phyloP scores from a whole-genome alignment of 1,140 invertebrate species.

The Caenorhabditis latens region DNA sequence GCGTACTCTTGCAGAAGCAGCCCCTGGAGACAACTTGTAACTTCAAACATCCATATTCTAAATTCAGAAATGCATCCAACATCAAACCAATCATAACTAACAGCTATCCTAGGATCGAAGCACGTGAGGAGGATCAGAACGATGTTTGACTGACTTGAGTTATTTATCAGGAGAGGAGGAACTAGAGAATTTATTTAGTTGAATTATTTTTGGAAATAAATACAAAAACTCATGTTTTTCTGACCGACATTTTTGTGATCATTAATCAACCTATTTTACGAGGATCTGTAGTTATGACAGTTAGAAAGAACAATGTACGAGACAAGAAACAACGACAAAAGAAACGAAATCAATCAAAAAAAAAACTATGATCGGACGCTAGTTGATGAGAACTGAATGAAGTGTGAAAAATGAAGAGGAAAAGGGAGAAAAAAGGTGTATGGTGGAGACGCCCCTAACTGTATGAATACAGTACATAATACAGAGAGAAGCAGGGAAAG shows the following conservation, averaged over 20 bases:
- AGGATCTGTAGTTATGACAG: background rate
- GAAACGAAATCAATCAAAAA: constrained; percentile 50
- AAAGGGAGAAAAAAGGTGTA: constrained; percentile 18
- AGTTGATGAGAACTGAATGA: constrained; percentile 42
- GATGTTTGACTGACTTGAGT: background rate
- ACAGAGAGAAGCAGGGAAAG: background rate
- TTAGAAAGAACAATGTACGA: background rate
- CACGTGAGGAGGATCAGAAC: constrained; percentile 5
- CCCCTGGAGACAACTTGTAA: constrained; percentile 40
- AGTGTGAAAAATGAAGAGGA: constrained; percentile 28
- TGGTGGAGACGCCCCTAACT: constrained; percentile 21
- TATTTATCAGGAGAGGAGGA: background rate
- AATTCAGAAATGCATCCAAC: constrained; percentile 36
- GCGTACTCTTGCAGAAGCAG: constrained; percentile 31
- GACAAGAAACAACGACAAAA: constrained; percentile 6
- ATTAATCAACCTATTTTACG: background rate
- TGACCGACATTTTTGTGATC: background rate
- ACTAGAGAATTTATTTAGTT: too few relatives aligned
- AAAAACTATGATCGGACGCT: constrained; percentile 45
- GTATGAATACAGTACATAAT: constrained; percentile 14
- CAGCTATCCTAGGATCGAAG: background rate
- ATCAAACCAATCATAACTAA: constrained; percentile 21
- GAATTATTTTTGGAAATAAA: background rate
- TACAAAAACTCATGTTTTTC: background rate
- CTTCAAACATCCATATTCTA: constrained; percentile 52